These are phyloP conservation scores for Nephila pilipes DNA, from an alignment of 1,140 invertebrate species.

Conservation along the genomic window DNA sequence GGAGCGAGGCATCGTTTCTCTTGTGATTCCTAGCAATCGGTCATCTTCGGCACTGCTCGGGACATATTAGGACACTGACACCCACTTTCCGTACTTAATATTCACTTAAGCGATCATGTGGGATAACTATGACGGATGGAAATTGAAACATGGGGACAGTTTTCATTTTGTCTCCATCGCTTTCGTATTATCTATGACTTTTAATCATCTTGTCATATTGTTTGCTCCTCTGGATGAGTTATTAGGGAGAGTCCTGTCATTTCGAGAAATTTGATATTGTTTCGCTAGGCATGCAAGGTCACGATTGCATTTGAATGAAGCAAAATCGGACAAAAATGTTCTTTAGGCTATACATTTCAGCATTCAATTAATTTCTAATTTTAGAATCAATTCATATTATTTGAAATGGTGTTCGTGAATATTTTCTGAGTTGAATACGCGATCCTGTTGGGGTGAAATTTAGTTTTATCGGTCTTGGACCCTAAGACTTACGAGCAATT, in stretches of 20 bases:
- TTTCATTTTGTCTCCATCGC: not conserved
- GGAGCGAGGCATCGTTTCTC: not conserved
- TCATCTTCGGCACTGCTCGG: not conserved
- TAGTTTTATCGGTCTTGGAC: too few species aligned
- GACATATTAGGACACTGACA: conserved; percentile 22
- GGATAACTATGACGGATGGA: not conserved
- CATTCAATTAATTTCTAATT: too few species aligned
- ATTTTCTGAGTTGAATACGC: too few species aligned
- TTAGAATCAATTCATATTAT: too few species aligned
- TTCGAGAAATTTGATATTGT: not conserved
- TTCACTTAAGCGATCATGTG: conserved; percentile 4
- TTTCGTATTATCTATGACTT: not conserved
- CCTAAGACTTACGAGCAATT: too few species aligned
- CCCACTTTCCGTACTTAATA: conserved; percentile 8
- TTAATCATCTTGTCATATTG: conserved; percentile 34
- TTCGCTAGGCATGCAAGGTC: not conserved
- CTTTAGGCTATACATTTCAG: too few species aligned
- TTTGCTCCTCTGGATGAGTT: not conserved
- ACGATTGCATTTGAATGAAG: not conserved
- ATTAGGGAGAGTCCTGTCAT: not conserved
- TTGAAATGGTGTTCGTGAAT: too few species aligned
- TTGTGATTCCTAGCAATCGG: not conserved
- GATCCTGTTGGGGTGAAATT: too few species aligned
- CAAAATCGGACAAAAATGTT: not conserved
- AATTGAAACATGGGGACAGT: not conserved